Conservation (phyloP, 1,140 invertebrate species). For the Drosophila melanica region DNA sequence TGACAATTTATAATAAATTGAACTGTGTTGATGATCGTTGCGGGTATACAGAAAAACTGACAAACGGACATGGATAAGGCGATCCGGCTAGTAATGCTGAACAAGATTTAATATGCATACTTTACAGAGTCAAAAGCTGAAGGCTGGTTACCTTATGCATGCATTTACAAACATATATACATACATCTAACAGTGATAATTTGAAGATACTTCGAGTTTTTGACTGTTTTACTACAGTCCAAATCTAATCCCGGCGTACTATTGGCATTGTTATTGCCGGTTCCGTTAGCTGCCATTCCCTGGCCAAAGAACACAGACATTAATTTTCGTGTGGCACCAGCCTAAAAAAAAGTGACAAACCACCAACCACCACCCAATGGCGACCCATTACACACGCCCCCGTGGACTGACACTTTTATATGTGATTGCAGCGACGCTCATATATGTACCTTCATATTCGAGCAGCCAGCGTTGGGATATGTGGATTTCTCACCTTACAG, state of each 20-base stretch:
- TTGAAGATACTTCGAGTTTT: slow-evolving; percentile 12
- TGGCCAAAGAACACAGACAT: slow-evolving; percentile 24
- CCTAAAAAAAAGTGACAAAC: slow-evolving; percentile 44
- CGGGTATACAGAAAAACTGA: too few relatives aligned
- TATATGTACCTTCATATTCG: slow-evolving; percentile 8
- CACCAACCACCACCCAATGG: slow-evolving; percentile 16
- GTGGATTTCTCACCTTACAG: slow-evolving; percentile 36
- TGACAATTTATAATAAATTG: too few relatives aligned
- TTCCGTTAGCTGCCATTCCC: slow-evolving; percentile 13
- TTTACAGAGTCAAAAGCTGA: too few relatives aligned
- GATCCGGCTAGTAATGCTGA: too few relatives aligned
- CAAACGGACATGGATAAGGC: too few relatives aligned
- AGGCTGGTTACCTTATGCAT: too few relatives aligned
- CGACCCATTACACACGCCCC: slow-evolving; percentile 27
- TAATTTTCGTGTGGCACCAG: slow-evolving; percentile 43
- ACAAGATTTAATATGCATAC: too few relatives aligned
- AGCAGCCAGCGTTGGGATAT: background rate
- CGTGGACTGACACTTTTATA: slow-evolving; percentile 10
- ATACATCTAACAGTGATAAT: background rate
- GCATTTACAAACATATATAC: too few relatives aligned
- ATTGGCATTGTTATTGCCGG: slow-evolving; percentile 45
- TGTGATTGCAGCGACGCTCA: slow-evolving; percentile 30
- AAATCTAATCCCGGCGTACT: slow-evolving; percentile 39
- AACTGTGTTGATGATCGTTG: too few relatives aligned
- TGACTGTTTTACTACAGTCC: slow-evolving; percentile 39